These are phyloP conservation scores for Troglohyphantes excavatus DNA, from an alignment of 2,888 invertebrate genomes.

Conservation along the genomic window DNA sequence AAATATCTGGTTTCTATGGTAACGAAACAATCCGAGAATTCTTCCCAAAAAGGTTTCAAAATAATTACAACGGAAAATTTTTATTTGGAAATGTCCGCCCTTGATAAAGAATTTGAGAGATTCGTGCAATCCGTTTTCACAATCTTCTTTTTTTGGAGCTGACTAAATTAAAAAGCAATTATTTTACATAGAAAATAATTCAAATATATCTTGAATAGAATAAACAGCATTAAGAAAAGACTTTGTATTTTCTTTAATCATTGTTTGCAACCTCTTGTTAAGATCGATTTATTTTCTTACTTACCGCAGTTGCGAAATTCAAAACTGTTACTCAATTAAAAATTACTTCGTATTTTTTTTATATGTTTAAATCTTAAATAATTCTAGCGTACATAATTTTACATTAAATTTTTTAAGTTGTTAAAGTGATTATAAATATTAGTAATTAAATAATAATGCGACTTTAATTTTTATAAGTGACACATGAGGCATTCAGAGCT, in stretches of 20 bases:
- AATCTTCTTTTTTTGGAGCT: neutral
- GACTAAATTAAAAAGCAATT: constrained; percentile 13
- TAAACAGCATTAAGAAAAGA: neutral
- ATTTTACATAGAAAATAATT: neutral
- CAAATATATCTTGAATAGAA: neutral
- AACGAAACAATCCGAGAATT: constrained; percentile 13
- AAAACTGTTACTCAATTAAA: no score
- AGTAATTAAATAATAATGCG: no score
- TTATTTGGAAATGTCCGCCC: constrained; percentile 25
- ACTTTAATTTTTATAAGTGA: no score
- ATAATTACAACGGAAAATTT: constrained; percentile 24
- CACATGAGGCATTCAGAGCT: no score
- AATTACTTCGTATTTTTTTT: no score
- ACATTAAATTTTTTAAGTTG: no score
- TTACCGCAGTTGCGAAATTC: no score
- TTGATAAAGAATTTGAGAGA: constrained; percentile 46
- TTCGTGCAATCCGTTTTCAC: neutral
- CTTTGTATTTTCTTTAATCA: neutral
- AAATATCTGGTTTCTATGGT: constrained; percentile 35
- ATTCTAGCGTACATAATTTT: no score
- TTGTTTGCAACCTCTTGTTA: neutral
- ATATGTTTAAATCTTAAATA: no score
- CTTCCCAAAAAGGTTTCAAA: constrained; percentile 9
- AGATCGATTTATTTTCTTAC: neutral
- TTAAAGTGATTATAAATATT: no score